phyloP scores from a whole-genome alignment of 2,797 vertebrate genomes.

The Myripristis murdjan region DNA sequence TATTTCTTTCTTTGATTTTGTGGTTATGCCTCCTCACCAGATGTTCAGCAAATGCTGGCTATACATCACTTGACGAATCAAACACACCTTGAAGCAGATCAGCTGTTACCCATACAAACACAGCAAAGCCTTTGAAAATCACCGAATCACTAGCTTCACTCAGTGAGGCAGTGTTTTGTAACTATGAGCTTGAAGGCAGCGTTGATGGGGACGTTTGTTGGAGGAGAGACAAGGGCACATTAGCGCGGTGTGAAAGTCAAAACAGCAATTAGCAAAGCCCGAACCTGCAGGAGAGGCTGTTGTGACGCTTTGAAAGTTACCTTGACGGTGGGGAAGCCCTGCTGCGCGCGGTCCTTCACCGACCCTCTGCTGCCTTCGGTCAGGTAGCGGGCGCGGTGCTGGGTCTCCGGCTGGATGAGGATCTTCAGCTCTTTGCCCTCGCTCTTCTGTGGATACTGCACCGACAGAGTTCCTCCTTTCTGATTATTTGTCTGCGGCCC shows the following conservation, averaged over 20 bases:
- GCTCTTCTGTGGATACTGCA: slow-evolving; percentile 93
- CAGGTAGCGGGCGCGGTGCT: slow-evolving; percentile 96
- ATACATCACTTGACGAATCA: too few species aligned
- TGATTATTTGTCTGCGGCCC: slow-evolving; percentile 74
- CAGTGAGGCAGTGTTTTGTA: slow-evolving; percentile 20
- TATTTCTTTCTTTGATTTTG: too few species aligned
- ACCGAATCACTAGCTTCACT: slow-evolving; percentile 15
- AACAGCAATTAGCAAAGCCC: slow-evolving; percentile 5
- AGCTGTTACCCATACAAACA: too few species aligned
- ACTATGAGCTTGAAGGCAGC: slow-evolving; percentile 9
- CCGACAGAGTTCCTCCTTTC: slow-evolving; percentile 91
- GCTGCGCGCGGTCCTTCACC: slow-evolving; percentile 97
- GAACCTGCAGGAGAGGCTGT: neutral
- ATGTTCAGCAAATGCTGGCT: too few species aligned
- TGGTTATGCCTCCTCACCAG: too few species aligned
- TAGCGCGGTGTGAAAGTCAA: neutral
- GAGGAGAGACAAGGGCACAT: too few species aligned
- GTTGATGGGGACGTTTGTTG: too few species aligned
- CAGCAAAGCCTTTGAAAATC: slow-evolving; percentile 2
- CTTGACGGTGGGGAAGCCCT: slow-evolving; percentile 97
- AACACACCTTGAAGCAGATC: too few species aligned
- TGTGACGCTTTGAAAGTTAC: slow-evolving; percentile 74
- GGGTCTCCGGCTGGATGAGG: slow-evolving; percentile 95
- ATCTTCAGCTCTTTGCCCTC: slow-evolving; percentile 98
- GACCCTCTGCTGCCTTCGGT: slow-evolving; percentile 98